Evolutionary conservation across 2,113 vertebrate species (phyloP), one percentile per base, ranked within the genome.

Genomic region (Labeo catla): DNA sequence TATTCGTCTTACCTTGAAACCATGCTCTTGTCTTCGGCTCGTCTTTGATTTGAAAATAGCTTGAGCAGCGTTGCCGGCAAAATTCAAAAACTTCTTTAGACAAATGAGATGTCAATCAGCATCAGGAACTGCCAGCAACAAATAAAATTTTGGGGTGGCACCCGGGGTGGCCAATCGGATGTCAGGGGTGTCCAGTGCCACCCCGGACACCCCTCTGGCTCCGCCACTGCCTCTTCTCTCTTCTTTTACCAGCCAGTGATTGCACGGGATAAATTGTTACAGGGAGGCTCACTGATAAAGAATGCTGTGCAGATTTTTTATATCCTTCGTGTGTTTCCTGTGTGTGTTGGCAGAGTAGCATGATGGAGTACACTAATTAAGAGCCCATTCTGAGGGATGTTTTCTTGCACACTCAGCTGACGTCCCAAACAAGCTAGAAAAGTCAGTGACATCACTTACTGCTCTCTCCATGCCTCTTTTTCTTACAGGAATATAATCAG

Each of bases 351-450:
- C 54, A 45, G 85, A 76, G 87, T 86, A 79, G 80, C 66, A 90
- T 91, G 92, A 91, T 89, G 28, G 87, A 93, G 87, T 74, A 89
- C 83, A 78, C 84, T 93, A 91, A 94, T 94, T 92, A 93, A 93
- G 88, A 88, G 77, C 89, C 90, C 78, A 45, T 87, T 84, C 76
- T 54, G 89, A 84, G 81, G 89, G 91, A 90, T 89, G 91, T 93
- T 92, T 93, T 85, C 82, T 86, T 81, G 88, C 49, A 8, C 50
- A 79, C 72, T 81, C 63, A 83, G 78, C 23, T 86, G 47, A 54
- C 87, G 65, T 87, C 65, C 68, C 66, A 39, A 76, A 49, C 73
- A 47, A 87, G 73, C 76, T n/a, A 43, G 39, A 73, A 49, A 87
- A 89, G 83, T 84, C 86, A 81, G 76, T 82, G 61, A 68, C 39